Evolutionary conservation across 2,888 invertebrate species (phyloP).

Genomic region (Agriotes lineatus): DNA sequence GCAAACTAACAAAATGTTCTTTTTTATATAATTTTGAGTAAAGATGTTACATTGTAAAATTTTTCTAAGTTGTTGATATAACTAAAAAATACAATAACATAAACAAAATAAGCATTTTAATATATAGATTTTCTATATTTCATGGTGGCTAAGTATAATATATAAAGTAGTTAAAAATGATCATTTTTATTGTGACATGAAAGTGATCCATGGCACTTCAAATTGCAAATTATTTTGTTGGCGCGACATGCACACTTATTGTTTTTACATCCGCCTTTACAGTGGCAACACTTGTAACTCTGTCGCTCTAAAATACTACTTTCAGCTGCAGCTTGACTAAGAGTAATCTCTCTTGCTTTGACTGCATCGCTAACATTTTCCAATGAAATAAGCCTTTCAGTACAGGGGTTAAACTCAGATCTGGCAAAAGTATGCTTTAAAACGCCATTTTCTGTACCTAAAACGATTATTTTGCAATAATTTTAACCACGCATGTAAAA

Average conservation of each 20-base stretch:
- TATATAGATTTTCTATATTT: too few relatives aligned
- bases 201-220: conserved; percentile 1
- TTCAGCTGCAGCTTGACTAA: conserved; percentile 4
- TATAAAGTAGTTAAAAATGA: too few relatives aligned
- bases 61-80: too few relatives aligned
- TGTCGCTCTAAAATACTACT: conserved; percentile 7
- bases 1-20: too few relatives aligned
- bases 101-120: too few relatives aligned
- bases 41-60: too few relatives aligned
- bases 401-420: conserved; percentile 1
- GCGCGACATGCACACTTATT: conserved; percentile 8
- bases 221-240: neutral
- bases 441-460: neutral
- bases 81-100: too few relatives aligned
- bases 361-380: neutral
- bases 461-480: too few relatives aligned
- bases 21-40: too few relatives aligned
- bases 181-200: neutral
- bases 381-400: conserved; percentile 11
- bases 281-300: conserved; percentile 12
- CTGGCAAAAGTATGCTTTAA: neutral
- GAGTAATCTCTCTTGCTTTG: neutral
- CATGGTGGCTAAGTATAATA: too few relatives aligned
- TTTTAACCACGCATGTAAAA: neutral
- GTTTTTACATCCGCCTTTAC: conserved; percentile 5